A percentile compares a stretch with the other conserved stretches of the same genome.
Evolutionary conservation across 2,113 vertebrate genomes (phyloP).

Genomic region (Prietella phreatophila): DNA sequence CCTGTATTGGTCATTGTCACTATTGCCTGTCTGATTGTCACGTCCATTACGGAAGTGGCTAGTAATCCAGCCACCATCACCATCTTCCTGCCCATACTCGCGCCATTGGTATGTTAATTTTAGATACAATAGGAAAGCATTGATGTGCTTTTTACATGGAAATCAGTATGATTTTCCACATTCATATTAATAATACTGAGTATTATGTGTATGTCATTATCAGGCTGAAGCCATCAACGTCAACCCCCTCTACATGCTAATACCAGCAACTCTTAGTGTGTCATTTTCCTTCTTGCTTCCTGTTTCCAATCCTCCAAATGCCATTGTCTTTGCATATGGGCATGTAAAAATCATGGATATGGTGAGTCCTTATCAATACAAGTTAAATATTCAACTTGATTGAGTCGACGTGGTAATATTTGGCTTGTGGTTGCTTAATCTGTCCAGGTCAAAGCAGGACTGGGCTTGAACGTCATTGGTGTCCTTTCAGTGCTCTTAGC

Average conservation of each 20-base stretch:
- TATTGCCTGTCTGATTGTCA: constrained; percentile 84
- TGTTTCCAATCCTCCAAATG: constrained; percentile 88
- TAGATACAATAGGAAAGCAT: background rate
- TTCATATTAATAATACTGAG: constrained; percentile 10
- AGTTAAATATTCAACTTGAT: background rate
- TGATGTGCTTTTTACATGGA: background rate
- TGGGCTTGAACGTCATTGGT: constrained; percentile 85
- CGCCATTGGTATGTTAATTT: constrained; percentile 80
- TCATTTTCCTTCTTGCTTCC: constrained; percentile 92
- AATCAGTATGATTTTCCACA: background rate
- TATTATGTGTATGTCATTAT: constrained; percentile 22
- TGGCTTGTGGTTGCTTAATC: constrained; percentile 16
- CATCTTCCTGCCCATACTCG: constrained; percentile 86
- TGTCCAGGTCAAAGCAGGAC: constrained; percentile 88
- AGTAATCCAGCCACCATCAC: constrained; percentile 92
- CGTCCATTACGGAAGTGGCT: constrained; percentile 86
- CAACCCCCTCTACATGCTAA: constrained; percentile 87
- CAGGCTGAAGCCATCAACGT: constrained; percentile 87
- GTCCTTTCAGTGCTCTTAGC: constrained; percentile 82
- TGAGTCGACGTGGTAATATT: background rate
- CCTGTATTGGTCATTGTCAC: constrained; percentile 77
- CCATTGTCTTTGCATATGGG: constrained; percentile 87
- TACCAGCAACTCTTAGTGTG: constrained; percentile 85
- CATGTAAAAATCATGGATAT: constrained; percentile 83
- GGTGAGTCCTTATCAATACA: constrained; percentile 72